These are phyloP conservation scores for Drosophila nr. fundita DNA, from an alignment of 2,888 invertebrate genomes.

Conservation along the genomic window DNA sequence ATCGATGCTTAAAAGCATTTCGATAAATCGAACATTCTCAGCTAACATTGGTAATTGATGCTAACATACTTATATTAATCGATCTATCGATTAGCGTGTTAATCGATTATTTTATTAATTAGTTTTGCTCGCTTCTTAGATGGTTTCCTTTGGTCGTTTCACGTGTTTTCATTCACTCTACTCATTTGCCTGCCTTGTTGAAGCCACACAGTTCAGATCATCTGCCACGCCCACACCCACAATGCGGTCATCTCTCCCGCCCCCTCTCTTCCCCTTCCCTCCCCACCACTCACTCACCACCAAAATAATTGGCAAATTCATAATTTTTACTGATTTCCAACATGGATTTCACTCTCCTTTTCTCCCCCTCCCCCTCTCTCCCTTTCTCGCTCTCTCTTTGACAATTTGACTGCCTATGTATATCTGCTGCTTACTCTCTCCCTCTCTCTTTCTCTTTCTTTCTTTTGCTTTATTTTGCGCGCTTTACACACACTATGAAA, in stretches of 20 bases:
- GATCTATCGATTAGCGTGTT: background rate
- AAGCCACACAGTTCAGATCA: slow-evolving; percentile 25
- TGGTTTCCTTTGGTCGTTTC: background rate
- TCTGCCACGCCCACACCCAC: slow-evolving; percentile 15
- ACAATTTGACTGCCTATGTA: slow-evolving; percentile 6
- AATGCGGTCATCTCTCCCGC: background rate
- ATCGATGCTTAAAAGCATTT: background rate
- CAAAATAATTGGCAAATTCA: slow-evolving; percentile 31
- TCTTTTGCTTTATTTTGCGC: slow-evolving; percentile 26
- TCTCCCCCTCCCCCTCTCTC: background rate
- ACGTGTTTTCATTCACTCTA: background rate
- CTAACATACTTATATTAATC: background rate
- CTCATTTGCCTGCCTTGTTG: slow-evolving; percentile 18
- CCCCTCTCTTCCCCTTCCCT: background rate
- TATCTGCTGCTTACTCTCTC: slow-evolving; percentile 55
- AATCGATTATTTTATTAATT: background rate
- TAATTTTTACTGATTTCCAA: slow-evolving; percentile 24
- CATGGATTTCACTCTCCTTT: slow-evolving; percentile 24
- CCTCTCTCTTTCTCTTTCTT: slow-evolving; percentile 29
- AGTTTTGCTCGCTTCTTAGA: background rate
- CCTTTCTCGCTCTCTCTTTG: background rate
- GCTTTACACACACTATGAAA: slow-evolving; percentile 27
- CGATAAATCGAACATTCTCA: background rate
- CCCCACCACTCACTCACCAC: background rate
- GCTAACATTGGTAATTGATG: background rate